Base-by-base conservation (phyloP, 64 coral and sea anemone genomes). In the Catalaphyllia jardinei region DNA sequence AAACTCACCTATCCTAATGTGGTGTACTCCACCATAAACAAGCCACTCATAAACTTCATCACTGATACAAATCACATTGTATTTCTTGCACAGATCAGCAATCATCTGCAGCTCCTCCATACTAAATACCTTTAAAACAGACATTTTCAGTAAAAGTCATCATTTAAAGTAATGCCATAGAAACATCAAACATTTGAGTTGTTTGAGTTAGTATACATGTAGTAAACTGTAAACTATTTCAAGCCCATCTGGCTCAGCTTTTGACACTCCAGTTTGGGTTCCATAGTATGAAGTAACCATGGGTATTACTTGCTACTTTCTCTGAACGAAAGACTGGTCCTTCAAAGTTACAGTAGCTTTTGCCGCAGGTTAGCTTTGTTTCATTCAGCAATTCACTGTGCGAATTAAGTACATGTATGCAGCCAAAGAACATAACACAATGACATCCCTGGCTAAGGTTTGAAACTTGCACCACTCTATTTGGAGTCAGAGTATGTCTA, bases 41-140 rank as follows among this genome's bases (percentile, higher is more conserved):
- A 99, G 76, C 93, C 93, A 99, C 59, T 99, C 97, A 69, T 99
- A 99, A 24, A 99, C 97, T 86, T 99, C 97, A 77, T 99, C 97
- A 89, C 97, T 99, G 52, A 99, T 95, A 72, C 97, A 99, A 31
- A 99, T 86, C 19, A 95, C 88, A 60, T 95, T 93, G 80, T 99
- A 72, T 27, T 95, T 93, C 50, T 88, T 95, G 30, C 94, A 92
- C 24, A 99, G 39, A 63, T 93, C 91, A 75, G 94, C 97, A 50
- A 99, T 91, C 71, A 95, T 79, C 78, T 95, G 84, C 3, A 99
- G 88, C 86, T 99, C 97, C 31, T 93, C 85, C 72, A 31, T 71
- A 51, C 93, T 87, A 65, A 99, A 93, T 17, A 99, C 97, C 97
- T 99, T 38, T 15, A 60, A 12, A 29, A 62, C 55, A 57, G 7